Percentiles rank a stretch among this genome's conserved stretches.
Evolutionary conservation across 1,140 invertebrate genomes (phyloP).

Genomic region (Globodera rostochiensis): DNA sequence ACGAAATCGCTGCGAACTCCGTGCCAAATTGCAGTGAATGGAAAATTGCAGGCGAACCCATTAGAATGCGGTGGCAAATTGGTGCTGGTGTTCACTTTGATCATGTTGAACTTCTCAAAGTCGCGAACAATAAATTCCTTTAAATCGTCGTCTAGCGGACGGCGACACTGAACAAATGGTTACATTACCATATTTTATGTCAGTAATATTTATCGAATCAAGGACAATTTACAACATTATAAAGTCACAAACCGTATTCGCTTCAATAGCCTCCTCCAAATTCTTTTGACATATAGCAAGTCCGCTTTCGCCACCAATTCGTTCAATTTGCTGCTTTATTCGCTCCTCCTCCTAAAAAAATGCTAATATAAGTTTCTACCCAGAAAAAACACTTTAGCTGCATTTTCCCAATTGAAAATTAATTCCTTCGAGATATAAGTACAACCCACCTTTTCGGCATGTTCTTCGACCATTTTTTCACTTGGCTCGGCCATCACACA

Average conservation of each 20-base stretch:
- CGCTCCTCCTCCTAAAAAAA: constrained; percentile 67
- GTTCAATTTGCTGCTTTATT: constrained; percentile 72
- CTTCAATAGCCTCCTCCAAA: constrained; percentile 74
- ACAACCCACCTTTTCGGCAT: constrained; percentile 52
- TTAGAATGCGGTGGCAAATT: neutral
- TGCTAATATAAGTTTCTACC: too few species aligned
- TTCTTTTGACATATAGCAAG: constrained; percentile 72
- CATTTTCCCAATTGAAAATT: constrained; percentile 4
- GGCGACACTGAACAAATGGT: neutral
- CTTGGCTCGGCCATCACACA: constrained; percentile 68
- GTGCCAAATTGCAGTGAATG: constrained; percentile 38
- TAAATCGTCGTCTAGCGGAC: constrained; percentile 29
- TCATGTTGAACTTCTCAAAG: constrained; percentile 29
- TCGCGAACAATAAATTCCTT: constrained; percentile 38
- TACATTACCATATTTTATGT: constrained; percentile 15
- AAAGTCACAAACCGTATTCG: constrained; percentile 74
- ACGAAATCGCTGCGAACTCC: constrained; percentile 42
- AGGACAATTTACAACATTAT: neutral
- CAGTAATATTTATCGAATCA: too few species aligned
- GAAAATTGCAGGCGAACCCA: constrained; percentile 33
- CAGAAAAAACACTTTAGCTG: neutral
- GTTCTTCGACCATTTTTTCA: constrained; percentile 67
- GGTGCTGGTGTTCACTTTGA: constrained; percentile 22
- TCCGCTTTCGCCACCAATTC: constrained; percentile 74
- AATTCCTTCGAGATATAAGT: neutral